Conservation (phyloP, 1,140 invertebrate species). For the Drosophila virilis region DNA sequence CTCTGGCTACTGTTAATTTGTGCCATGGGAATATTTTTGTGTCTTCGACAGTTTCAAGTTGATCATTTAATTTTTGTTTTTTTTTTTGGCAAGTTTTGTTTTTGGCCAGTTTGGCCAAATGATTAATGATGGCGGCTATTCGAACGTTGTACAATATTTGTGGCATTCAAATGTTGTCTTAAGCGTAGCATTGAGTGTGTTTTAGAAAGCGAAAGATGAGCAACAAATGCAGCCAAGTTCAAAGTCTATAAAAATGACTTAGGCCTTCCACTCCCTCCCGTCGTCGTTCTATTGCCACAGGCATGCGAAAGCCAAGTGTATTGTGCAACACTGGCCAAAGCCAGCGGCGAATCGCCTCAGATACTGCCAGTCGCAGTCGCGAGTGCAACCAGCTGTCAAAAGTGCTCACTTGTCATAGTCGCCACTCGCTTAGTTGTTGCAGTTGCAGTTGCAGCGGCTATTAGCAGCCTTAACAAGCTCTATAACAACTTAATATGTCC, state of each 20-base stretch:
- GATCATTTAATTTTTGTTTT: conserved; percentile 1
- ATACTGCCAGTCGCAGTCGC: conserved; percentile 3
- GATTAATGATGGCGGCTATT: conserved; percentile 35
- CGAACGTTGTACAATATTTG: conserved; percentile 5
- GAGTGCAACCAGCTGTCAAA: conserved; percentile 74
- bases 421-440: background rate
- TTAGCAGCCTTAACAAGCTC: conserved; percentile 65
- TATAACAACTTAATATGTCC: conserved; percentile 69
- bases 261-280: background rate
- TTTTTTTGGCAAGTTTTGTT: conserved; percentile 43
- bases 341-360: conserved; percentile 36
- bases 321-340: conserved; percentile 45
- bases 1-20: conserved; percentile 73
- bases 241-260: background rate
- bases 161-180: conserved; percentile 3
- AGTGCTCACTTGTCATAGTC: conserved; percentile 63
- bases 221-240: conserved; percentile 14
- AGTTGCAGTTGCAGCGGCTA: conserved; percentile 42
- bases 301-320: conserved; percentile 20
- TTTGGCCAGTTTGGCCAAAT: conserved; percentile 11
- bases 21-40: conserved; percentile 66
- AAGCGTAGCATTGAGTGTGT: conserved; percentile 2
- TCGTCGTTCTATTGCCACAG: conserved; percentile 5
- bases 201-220: conserved; percentile 25
- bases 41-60: conserved; percentile 25